Evolutionary conservation across 1,140 invertebrate species (phyloP).

Genomic region (Vanessa tameamea): DNA sequence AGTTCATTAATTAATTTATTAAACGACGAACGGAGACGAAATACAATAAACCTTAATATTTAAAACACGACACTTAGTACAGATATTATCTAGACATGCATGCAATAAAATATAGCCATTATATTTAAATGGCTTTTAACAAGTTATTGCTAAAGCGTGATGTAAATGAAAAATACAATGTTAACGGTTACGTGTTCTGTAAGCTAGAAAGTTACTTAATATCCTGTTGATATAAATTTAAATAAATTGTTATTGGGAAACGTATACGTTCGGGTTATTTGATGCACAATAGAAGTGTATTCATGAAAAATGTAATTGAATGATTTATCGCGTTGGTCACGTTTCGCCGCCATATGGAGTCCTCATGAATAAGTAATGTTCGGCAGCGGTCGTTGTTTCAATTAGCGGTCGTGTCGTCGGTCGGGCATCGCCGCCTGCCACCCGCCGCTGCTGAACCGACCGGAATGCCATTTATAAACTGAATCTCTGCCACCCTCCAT

Average conservation of each 20-base stretch:
- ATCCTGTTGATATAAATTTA: conserved; percentile 9
- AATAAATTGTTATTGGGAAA: conserved; percentile 15
- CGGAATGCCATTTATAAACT: conserved; percentile 46
- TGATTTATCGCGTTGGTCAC: conserved; percentile 77
- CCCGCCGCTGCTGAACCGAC: conserved; percentile 47
- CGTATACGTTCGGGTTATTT: neutral
- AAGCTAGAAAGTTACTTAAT: conserved; percentile 25
- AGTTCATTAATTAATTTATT: neutral
- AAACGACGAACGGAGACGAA: neutral
- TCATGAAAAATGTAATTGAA: conserved; percentile 77
- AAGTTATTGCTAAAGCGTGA: conserved; percentile 40
- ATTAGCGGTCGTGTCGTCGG: conserved; percentile 77
- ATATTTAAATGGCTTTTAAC: conserved; percentile 38
- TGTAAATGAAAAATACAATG: conserved; percentile 36
- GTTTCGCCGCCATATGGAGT: conserved; percentile 75
- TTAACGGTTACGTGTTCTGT: conserved; percentile 27
- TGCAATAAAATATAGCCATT: conserved; percentile 35
- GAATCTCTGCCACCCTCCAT: conserved; percentile 31
- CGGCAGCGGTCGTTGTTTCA: conserved; percentile 76
- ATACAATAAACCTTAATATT: conserved; percentile 27
- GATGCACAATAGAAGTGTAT: conserved; percentile 37
- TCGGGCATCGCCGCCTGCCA: conserved; percentile 52
- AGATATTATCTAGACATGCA: conserved; percentile 33
- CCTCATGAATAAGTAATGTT: conserved; percentile 80
- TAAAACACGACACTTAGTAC: conserved; percentile 29